Conservation (phyloP, 2,888 invertebrate genomes). For the Synanthedon tipuliformis region DNA sequence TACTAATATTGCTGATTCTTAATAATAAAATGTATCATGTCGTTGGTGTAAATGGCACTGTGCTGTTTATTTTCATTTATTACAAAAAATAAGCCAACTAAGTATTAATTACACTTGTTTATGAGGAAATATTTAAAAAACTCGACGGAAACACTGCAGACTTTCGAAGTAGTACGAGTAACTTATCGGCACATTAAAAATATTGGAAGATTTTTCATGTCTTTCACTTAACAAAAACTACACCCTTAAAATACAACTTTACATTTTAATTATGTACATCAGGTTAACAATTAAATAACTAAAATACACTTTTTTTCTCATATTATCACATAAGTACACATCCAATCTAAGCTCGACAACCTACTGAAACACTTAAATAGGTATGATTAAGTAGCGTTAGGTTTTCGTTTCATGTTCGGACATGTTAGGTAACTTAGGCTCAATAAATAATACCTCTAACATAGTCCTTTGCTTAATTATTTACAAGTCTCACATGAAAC, state of each 20-base stretch:
- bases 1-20: not conserved
- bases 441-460: constrained; percentile 50
- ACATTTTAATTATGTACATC: constrained; percentile 49
- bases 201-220: constrained; percentile 9
- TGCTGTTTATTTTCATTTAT: constrained; percentile 14
- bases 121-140: constrained; percentile 10
- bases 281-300: constrained; percentile 45
- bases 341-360: constrained; percentile 37
- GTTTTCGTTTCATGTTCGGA: constrained; percentile 45
- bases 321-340: constrained; percentile 66
- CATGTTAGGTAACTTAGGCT: constrained; percentile 29
- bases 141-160: constrained; percentile 10
- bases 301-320: constrained; percentile 41
- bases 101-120: not conserved
- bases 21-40: constrained; percentile 2
- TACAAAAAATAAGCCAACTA: constrained; percentile 1
- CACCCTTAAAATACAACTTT: constrained; percentile 17
- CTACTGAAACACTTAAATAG: not conserved
- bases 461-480: constrained; percentile 18
- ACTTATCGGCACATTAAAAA: constrained; percentile 7
- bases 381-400: not conserved
- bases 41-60: constrained; percentile 23
- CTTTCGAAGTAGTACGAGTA: constrained; percentile 1
- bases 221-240: constrained; percentile 10
- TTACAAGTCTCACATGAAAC: constrained; percentile 59